Evolutionary conservation across 1,140 invertebrate genomes (phyloP), one percentile per base, ranked within the genome.

Genomic region (Apis florea): DNA sequence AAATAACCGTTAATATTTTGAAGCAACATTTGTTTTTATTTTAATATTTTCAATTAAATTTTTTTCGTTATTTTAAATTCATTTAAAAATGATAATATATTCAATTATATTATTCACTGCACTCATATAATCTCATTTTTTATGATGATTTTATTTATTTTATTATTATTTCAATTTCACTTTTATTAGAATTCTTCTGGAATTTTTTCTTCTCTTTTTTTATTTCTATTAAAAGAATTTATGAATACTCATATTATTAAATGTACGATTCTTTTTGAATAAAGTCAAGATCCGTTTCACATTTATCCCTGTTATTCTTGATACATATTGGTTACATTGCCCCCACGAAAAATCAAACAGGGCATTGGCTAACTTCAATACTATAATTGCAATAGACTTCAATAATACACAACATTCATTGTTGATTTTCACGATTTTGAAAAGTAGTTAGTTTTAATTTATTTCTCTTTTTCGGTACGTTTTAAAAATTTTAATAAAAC

Each of bases 311-410:
- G 72, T 68, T 78, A 58, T 56, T 68, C 68, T 69, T 75, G 61
- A 69, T 56, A 47, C 24, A 40, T 71, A 75, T 49, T 58, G 64
- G 71, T 81, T 47, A 74, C 61, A 40, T 54, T 53, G 59, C 53
- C 53, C 53, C 66, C 40, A 31, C 70, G 61, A 75, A 81, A 81
- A 74, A 67, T 59, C 53, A 58, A 73, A 66, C 21, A n/a, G 78
- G 15, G 10, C 53, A 81, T 72, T 81, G 63, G 53, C 70, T 31
- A 51, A 80, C 66, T 80, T 51, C 61, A 54, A 80, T 58, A 73
- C 24, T 47, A 81, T n/a, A 19, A 17, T 59, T 66, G 61, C 26
- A 53, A 15, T 58, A 53, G 26, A 24, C 19, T 15, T 40, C 6
- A 40, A 40, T 40, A 40, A 40, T 40, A 40, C 31, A 40, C 53